Evolutionary conservation across 2,797 vertebrate species (phyloP).

Genomic region (Labeo calbasu): DNA sequence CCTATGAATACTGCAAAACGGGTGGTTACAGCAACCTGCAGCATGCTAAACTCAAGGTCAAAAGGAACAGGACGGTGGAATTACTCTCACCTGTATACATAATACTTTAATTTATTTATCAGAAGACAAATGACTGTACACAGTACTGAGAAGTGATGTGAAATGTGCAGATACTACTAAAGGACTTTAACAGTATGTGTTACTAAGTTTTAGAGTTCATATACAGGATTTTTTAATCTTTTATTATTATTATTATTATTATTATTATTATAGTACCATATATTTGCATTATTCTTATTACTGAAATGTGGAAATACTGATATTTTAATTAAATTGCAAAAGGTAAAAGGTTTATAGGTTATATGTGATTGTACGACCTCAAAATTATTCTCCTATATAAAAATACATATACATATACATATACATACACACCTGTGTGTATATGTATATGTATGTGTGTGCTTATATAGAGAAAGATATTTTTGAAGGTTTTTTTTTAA

Average conservation of each 20-base stretch:
- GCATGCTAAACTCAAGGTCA: conserved; percentile 1
- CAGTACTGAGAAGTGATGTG: not conserved
- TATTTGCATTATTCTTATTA: not conserved
- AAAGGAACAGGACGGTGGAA: not conserved
- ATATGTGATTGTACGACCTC: too few species aligned
- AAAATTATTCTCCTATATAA: too few species aligned
- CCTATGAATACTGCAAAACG: conserved; percentile 53
- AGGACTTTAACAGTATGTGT: not conserved
- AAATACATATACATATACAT: too few species aligned
- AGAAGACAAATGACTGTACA: not conserved
- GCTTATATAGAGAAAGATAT: not conserved
- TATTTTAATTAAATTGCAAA: not conserved
- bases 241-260: too few species aligned
- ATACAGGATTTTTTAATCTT: not conserved
- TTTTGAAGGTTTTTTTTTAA: not conserved
- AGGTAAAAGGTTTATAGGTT: not conserved
- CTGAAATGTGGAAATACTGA: not conserved
- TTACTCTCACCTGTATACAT: not conserved
- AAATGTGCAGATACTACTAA: not conserved
- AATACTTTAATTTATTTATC: not conserved
- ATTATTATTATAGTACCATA: not conserved
- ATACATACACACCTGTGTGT: too few species aligned
- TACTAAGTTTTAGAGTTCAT: too few species aligned
- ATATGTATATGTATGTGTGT: not conserved
- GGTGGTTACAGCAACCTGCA: conserved; percentile 24